phyloP scores from a whole-genome alignment of 2,797 vertebrate genomes.

The Liparis tanakae region DNA sequence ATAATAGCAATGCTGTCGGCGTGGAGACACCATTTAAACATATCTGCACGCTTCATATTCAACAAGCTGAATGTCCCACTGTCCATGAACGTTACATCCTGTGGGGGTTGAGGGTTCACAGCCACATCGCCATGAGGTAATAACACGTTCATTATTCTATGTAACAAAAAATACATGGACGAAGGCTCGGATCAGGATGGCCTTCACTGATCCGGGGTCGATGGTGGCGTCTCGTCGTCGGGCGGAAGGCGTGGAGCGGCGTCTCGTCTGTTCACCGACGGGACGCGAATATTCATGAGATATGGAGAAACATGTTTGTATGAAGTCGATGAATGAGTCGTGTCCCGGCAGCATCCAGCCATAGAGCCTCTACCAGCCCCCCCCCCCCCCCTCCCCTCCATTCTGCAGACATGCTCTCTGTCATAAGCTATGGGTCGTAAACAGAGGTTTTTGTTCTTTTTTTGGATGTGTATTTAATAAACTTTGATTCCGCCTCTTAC shows the following conservation, averaged over 20 bases:
- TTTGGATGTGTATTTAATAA: slow-evolving; percentile 70
- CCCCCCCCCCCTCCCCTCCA: slow-evolving; percentile 26
- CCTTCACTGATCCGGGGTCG: not conserved
- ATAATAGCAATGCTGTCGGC: not conserved
- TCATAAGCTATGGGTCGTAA: slow-evolving; percentile 43
- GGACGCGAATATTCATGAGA: slow-evolving; percentile 14
- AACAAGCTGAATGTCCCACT: not conserved
- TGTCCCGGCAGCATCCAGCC: not conserved
- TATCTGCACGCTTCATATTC: slow-evolving; percentile 21
- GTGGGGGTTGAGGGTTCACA: not conserved
- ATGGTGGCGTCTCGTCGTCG: no score
- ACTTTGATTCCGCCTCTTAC: slow-evolving; percentile 27
- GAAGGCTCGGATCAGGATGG: not conserved
- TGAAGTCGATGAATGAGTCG: not conserved
- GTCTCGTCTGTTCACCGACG: not conserved
- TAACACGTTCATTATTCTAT: not conserved
- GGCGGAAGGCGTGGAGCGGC: no score
- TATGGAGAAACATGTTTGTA: slow-evolving; percentile 9
- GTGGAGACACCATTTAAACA: not conserved
- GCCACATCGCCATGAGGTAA: not conserved
- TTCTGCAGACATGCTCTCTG: slow-evolving; percentile 43
- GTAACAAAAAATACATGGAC: not conserved
- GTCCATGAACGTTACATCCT: not conserved
- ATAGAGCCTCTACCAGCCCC: not conserved
- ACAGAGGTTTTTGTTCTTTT: slow-evolving; percentile 55